These are phyloP conservation scores for Pollimyrus isidori DNA, from an alignment of 2,113 vertebrate genomes.

Conservation along the genomic window DNA sequence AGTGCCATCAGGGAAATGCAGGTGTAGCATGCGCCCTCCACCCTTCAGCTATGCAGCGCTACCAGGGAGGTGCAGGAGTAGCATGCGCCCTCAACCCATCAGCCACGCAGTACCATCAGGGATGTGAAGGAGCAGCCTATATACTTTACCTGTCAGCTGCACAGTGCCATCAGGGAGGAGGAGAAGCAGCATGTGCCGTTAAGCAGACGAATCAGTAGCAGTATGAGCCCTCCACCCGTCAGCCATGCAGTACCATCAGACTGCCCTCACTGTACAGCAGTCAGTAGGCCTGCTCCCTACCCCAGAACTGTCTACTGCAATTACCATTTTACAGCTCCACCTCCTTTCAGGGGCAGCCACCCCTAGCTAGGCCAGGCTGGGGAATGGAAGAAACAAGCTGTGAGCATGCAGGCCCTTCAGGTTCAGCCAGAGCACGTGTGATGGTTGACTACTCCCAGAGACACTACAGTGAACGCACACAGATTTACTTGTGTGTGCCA, in stretches of 20 bases:
- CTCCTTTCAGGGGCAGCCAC: conserved; percentile 15
- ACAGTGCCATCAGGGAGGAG: too few relatives aligned
- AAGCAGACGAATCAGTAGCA: not conserved
- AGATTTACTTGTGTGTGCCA: not conserved
- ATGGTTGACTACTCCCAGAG: not conserved
- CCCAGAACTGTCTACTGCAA: conserved; percentile 32
- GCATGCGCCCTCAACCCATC: too few relatives aligned
- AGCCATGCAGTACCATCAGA: not conserved
- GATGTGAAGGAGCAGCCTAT: too few relatives aligned
- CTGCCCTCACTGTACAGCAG: not conserved
- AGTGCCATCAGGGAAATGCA: too few relatives aligned
- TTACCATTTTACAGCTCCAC: conserved; percentile 14
- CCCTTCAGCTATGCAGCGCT: too few relatives aligned
- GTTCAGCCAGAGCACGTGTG: not conserved
- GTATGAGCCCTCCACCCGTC: not conserved
- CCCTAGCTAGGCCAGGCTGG: conserved; percentile 9
- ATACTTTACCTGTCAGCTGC: too few relatives aligned
- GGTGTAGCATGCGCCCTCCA: too few relatives aligned
- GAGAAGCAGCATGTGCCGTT: too few relatives aligned
- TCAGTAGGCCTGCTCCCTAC: conserved; percentile 18
- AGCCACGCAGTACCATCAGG: too few relatives aligned
- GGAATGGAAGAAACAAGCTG: not conserved
- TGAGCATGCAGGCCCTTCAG: not conserved
- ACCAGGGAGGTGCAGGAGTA: too few relatives aligned
- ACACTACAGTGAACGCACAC: not conserved